phyloP scores from a whole-genome alignment of 2,888 invertebrate genomes.

The Eristalis intricaria region DNA sequence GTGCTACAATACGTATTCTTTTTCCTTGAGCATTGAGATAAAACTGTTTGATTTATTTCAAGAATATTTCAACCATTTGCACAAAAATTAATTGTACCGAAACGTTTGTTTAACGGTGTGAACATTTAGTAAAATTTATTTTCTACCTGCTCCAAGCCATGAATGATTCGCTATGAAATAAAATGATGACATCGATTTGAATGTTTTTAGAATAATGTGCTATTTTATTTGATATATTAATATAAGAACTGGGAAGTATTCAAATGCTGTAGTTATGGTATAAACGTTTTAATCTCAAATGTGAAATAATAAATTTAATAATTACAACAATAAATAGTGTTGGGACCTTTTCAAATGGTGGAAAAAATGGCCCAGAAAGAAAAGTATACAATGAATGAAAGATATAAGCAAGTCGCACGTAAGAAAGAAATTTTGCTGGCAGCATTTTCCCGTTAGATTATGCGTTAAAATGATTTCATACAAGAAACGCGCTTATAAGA shows the following conservation, averaged over 20 bases:
- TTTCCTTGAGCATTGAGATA: neutral
- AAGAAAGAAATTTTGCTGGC: too few species aligned
- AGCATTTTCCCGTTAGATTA: too few species aligned
- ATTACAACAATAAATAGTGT: neutral
- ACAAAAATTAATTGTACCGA: neutral
- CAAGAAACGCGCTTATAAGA: too few species aligned
- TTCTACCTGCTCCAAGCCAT: neutral
- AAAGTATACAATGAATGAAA: too few species aligned
- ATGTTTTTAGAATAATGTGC: neutral
- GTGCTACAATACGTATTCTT: neutral
- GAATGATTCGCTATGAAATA: neutral
- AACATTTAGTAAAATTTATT: neutral
- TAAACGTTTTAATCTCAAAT: neutral
- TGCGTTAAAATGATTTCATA: too few species aligned
- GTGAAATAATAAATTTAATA: neutral
- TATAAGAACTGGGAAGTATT: neutral
- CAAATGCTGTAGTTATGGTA: neutral
- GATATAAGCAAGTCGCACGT: too few species aligned
- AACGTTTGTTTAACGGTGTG: constrained; percentile 6
- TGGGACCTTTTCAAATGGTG: neutral
- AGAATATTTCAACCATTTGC: neutral
- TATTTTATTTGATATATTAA: neutral
- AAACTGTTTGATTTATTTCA: neutral
- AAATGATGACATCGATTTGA: neutral
- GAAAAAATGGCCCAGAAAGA: too few species aligned